Conservation (phyloP, 2,797 vertebrate species). For the Poliocrania exsul region DNA sequence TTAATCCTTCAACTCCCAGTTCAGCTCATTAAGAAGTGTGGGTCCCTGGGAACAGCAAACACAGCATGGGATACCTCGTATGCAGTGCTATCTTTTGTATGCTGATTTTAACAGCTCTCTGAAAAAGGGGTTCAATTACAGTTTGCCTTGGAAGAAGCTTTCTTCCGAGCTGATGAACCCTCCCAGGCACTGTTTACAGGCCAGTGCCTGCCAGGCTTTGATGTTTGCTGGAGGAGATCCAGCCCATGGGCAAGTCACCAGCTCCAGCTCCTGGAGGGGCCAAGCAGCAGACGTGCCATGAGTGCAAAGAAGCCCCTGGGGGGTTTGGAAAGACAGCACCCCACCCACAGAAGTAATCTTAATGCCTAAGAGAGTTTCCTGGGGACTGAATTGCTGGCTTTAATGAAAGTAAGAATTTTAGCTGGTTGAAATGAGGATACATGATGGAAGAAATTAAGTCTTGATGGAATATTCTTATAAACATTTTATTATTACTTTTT, state of each 20-base stretch:
- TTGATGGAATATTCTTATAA: slow-evolving; percentile 2
- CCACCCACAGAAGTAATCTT: not conserved
- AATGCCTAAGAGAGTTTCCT: not conserved
- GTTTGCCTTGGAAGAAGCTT: slow-evolving; percentile 1
- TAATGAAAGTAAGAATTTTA: not conserved
- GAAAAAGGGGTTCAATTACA: not conserved
- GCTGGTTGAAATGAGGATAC: slow-evolving; percentile 1
- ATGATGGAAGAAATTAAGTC: not conserved
- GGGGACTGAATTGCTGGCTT: not conserved
- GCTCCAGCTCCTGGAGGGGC: not conserved
- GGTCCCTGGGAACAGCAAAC: not conserved
- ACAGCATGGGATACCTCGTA: not conserved
- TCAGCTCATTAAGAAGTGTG: not conserved
- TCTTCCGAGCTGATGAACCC: not conserved
- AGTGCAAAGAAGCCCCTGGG: not conserved
- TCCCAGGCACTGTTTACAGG: not conserved
- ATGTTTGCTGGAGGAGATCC: not conserved
- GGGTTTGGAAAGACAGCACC: not conserved
- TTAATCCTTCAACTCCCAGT: not conserved
- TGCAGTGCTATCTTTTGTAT: not conserved
- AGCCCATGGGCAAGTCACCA: not conserved
- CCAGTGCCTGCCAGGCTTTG: not conserved
- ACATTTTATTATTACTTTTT: slow-evolving; percentile 16
- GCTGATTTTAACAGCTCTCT: not conserved
- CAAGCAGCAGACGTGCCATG: not conserved